phyloP scores from a whole-genome alignment of 2,888 invertebrate species.

The Parochlus steinenii region DNA sequence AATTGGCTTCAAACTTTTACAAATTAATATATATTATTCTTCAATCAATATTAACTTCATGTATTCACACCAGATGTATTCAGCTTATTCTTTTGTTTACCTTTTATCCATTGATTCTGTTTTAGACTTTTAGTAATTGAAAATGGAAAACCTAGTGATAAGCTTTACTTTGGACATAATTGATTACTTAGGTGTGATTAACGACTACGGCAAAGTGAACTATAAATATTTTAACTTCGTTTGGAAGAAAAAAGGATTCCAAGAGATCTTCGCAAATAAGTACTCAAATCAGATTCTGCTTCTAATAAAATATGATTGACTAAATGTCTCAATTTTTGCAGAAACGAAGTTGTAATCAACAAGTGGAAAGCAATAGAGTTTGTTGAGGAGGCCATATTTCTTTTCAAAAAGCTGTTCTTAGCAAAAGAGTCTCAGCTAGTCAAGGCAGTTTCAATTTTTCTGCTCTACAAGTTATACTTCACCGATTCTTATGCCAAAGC shows the following conservation, averaged over 20 bases:
- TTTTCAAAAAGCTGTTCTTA: conserved; percentile 2
- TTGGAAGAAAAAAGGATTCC: conserved; percentile 3
- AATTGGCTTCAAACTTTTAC: too few relatives aligned
- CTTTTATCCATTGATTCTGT: too few relatives aligned
- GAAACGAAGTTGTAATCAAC: not conserved
- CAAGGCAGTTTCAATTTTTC: conserved; percentile 1
- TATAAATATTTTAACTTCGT: conserved; percentile 10
- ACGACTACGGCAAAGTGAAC: conserved; percentile 4
- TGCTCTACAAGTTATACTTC: conserved; percentile 10
- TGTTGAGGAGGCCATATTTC: not conserved
- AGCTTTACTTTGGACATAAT: conserved; percentile 2
- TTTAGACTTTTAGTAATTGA: too few relatives aligned
- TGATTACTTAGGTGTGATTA: not conserved
- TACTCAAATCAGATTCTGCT: conserved; percentile 1
- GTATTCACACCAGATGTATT: too few relatives aligned
- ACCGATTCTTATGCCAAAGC: conserved; percentile 6
- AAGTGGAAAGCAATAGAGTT: not conserved
- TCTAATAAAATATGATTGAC: not conserved
- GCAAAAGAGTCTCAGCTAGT: conserved; percentile 1
- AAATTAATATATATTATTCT: too few relatives aligned
- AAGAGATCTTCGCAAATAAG: conserved; percentile 3
- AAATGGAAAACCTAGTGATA: not conserved
- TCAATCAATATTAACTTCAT: too few relatives aligned
- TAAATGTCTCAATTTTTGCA: not conserved
- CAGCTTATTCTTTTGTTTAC: too few relatives aligned